Conservation (phyloP, 2,113 vertebrate species). For the Hemiscyllium ocellatum region DNA sequence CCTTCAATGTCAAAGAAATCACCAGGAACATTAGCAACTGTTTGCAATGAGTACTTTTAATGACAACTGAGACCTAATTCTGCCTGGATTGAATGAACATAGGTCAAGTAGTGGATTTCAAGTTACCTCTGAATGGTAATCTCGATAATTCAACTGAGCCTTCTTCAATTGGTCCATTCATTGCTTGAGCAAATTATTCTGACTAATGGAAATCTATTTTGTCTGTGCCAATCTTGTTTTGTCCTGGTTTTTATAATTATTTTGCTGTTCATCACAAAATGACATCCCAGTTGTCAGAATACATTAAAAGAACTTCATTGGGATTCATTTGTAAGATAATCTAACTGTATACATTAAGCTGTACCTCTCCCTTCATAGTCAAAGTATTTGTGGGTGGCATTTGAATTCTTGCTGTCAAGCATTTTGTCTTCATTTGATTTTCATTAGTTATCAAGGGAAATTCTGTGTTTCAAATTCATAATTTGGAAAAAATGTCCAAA, state of each 20-base stretch:
- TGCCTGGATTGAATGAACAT: neutral
- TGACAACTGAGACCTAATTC: neutral
- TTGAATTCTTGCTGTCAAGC: neutral
- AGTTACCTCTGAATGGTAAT: neutral
- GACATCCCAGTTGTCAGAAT: neutral
- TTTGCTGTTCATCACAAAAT: neutral
- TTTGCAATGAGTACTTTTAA: neutral
- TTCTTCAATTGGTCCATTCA: neutral
- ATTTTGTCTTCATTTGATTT: neutral
- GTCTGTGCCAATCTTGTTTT: neutral
- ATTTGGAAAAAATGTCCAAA: neutral
- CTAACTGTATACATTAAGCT: neutral
- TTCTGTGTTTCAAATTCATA: neutral
- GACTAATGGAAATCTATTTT: neutral
- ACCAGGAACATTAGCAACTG: neutral
- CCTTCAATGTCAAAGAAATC: neutral
- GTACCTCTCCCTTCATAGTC: neutral
- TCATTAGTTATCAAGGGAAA: neutral
- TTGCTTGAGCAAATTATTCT: neutral
- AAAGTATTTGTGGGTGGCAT: no score
- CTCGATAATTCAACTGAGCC: neutral
- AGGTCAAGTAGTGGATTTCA: neutral
- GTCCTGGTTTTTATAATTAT: neutral
- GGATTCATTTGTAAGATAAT: neutral
- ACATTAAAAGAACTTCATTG: neutral